A percentile compares a stretch with the other conserved stretches of the same genome.
phyloP scores from a whole-genome alignment of 2,888 invertebrate genomes.

The Cylloceria caligata region DNA sequence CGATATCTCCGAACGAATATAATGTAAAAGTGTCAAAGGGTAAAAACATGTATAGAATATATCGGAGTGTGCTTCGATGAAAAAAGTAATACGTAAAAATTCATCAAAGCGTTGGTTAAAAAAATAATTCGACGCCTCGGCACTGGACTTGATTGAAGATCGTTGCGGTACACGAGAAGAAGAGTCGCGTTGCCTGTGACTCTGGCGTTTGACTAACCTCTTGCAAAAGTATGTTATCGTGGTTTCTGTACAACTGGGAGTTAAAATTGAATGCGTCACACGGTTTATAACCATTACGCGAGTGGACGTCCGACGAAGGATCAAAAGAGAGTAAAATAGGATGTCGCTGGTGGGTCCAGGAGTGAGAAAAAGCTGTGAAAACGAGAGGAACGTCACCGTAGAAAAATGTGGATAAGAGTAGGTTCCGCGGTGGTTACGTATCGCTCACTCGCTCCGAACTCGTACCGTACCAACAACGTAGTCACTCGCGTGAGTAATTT shows the following conservation, averaged over 20 bases:
- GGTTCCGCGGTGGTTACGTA: not conserved
- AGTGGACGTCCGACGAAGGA: not conserved
- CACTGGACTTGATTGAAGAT: not conserved
- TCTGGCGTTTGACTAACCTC: not conserved
- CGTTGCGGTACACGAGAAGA: not conserved
- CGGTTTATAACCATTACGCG: constrained; percentile 54
- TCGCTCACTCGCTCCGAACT: constrained; percentile 30
- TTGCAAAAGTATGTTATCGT: not conserved
- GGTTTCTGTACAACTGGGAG: constrained; percentile 2
- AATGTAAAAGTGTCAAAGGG: not conserved
- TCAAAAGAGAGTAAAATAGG: constrained; percentile 21
- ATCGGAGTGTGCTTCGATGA: not conserved
- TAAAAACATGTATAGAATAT: not conserved
- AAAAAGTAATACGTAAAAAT: not conserved
- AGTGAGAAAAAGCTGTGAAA: constrained; percentile 18
- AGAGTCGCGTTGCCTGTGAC: not conserved
- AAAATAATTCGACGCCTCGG: constrained; percentile 14
- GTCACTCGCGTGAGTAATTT: constrained; percentile 77
- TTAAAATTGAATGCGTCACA: constrained; percentile 51
- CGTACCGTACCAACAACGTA: constrained; percentile 16
- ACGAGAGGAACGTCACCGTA: not conserved
- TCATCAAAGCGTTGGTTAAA: constrained; percentile 3
- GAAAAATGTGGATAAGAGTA: constrained; percentile 18
- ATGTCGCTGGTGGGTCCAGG: not conserved
- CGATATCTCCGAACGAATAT: not conserved